These are phyloP conservation scores for Pipa parva DNA, from an alignment of 2,113 vertebrate species.

Conservation along the genomic window DNA sequence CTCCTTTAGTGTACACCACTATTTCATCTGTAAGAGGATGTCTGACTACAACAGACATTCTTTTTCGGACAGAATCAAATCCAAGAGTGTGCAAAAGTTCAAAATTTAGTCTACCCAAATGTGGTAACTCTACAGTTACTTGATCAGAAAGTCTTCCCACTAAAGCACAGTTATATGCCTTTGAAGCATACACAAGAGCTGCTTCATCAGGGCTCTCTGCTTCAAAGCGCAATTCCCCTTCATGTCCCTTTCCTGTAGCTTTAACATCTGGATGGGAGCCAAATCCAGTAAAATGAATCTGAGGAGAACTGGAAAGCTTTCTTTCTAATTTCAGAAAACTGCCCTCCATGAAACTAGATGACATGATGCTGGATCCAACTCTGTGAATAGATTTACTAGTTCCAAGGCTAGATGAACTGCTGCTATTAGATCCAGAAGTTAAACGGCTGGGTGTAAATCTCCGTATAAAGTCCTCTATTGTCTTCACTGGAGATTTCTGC, in stretches of 20 bases:
- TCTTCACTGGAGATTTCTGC: slow-evolving; percentile 92
- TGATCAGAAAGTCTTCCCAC: slow-evolving; percentile 85
- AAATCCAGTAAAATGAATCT: slow-evolving; percentile 56
- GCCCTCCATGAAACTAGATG: slow-evolving; percentile 69
- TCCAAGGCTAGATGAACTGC: slow-evolving; percentile 77
- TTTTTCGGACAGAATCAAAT: slow-evolving; percentile 88
- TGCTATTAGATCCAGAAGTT: slow-evolving; percentile 81
- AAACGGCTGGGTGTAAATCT: slow-evolving; percentile 88
- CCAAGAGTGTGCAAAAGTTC: slow-evolving; percentile 90
- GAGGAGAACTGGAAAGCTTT: slow-evolving; percentile 43
- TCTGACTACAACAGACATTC: slow-evolving; percentile 94
- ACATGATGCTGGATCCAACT: slow-evolving; percentile 63
- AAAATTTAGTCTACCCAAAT: slow-evolving; percentile 85
- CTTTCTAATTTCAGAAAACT: slow-evolving; percentile 78
- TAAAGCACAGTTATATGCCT: slow-evolving; percentile 85
- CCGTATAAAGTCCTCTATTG: slow-evolving; percentile 91
- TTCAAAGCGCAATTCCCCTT: slow-evolving; percentile 82
- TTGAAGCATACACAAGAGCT: slow-evolving; percentile 88
- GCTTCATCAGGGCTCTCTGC: slow-evolving; percentile 93
- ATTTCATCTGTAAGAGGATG: slow-evolving; percentile 91
- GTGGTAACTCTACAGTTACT: slow-evolving; percentile 86
- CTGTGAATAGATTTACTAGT: slow-evolving; percentile 69
- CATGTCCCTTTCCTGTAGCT: slow-evolving; percentile 35
- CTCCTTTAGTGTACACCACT: slow-evolving; percentile 94
- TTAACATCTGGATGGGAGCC: slow-evolving; percentile 50